A percentile compares a stretch with the other conserved stretches of the same genome.
Conservation (phyloP, 2,113 vertebrate genomes). For the Entomyzon cyanotis region DNA sequence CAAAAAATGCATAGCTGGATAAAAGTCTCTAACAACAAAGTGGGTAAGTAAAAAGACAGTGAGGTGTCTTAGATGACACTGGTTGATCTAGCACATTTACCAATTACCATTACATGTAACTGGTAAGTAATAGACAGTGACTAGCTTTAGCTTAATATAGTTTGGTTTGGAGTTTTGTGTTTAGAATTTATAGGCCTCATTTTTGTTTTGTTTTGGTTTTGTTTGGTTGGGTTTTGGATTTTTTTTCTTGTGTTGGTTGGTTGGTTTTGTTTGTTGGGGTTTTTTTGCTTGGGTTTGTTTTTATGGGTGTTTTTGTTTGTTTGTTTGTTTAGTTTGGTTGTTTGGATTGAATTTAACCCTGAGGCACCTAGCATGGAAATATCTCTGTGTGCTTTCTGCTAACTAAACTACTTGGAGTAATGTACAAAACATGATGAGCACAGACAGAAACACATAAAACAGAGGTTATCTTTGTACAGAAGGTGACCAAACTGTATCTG, state of each 20-base stretch:
- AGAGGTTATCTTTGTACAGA: neutral
- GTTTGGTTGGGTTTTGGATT: no score
- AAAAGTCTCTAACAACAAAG: neutral
- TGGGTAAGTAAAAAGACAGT: neutral
- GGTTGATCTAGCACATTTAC: neutral
- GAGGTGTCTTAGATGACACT: neutral
- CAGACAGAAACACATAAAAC: neutral
- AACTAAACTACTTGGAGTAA: neutral
- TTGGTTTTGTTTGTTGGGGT: neutral
- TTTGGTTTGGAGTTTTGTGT: neutral
- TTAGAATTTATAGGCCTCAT: neutral
- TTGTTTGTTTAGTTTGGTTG: fast-evolving
- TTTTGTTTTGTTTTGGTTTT: neutral
- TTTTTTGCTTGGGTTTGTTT: neutral
- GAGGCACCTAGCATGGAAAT: neutral
- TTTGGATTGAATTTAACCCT: neutral
- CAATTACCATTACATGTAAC: neutral
- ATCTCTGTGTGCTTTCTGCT: neutral
- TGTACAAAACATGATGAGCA: neutral
- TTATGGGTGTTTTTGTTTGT: no score
- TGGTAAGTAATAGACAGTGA: neutral
- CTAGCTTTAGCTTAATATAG: neutral
- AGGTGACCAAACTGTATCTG: neutral
- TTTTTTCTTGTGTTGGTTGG: no score
- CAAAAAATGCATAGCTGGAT: neutral